Conservation (phyloP, 2,113 vertebrate species). For the Taurulus bubalis region DNA sequence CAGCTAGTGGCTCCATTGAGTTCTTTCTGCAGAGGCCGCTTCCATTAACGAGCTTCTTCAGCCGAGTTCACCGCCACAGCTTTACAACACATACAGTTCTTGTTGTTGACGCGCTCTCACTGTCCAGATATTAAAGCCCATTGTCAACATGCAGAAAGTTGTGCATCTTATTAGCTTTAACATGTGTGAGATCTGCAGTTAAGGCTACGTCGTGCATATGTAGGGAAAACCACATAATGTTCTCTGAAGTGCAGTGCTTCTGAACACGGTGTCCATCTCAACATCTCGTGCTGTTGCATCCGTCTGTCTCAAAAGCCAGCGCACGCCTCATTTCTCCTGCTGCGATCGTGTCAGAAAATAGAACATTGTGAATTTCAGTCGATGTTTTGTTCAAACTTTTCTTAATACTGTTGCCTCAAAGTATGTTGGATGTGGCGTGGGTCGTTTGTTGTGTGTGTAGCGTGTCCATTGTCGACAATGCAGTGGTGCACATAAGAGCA, state of each 20-base stretch:
- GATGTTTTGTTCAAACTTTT: background rate
- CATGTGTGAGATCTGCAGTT: background rate
- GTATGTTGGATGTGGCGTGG: too few relatives aligned
- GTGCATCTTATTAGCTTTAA: background rate
- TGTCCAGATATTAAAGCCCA: too few relatives aligned
- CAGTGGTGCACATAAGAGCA: too few relatives aligned
- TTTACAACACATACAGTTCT: too few relatives aligned
- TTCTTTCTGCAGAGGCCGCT: background rate
- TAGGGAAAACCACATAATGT: background rate
- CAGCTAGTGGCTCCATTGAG: too few relatives aligned
- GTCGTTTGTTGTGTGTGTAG: background rate
- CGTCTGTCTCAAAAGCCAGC: slow-evolving; percentile 1
- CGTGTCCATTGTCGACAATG: too few relatives aligned
- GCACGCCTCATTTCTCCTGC: too few relatives aligned
- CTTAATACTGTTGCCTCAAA: background rate
- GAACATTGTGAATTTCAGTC: background rate
- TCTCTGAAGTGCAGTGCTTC: background rate
- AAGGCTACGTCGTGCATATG: background rate
- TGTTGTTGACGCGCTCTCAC: too few relatives aligned
- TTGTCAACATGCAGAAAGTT: too few relatives aligned
- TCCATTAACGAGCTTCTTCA: background rate
- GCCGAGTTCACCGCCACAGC: too few relatives aligned
- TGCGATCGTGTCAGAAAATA: background rate
- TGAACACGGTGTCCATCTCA: background rate
- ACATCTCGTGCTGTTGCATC: background rate